Evolutionary conservation across 1,140 invertebrate species (phyloP).

Genomic region (Drosophila pandora): DNA sequence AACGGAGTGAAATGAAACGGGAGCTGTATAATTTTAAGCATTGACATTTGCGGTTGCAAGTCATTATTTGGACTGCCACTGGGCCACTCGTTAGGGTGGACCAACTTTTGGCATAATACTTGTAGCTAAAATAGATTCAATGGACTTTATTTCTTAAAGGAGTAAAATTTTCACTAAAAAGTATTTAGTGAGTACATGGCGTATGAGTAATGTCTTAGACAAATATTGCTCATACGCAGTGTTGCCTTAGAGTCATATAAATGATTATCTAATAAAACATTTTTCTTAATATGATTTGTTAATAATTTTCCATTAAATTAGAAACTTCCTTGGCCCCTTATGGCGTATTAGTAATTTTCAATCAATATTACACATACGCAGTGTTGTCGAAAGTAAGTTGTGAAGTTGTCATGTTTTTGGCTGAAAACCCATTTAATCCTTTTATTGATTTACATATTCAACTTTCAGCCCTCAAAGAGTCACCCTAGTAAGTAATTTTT

Average conservation of each 20-base stretch:
- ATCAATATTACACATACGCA: background rate
- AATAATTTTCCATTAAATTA: background rate
- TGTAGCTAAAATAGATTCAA: background rate
- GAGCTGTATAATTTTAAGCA: slow-evolving; percentile 80
- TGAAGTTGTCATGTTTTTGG: background rate
- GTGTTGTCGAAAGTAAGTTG: background rate
- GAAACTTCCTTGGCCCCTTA: background rate
- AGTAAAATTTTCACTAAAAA: background rate
- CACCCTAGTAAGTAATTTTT: slow-evolving; percentile 5
- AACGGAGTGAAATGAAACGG: slow-evolving; percentile 49
- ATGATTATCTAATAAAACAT: background rate
- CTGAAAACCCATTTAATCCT: background rate
- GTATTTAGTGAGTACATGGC: background rate
- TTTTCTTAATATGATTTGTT: background rate
- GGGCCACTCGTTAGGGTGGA: slow-evolving; percentile 23
- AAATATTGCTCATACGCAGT: slow-evolving; percentile 1
- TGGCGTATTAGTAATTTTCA: background rate
- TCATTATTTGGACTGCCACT: slow-evolving; percentile 67
- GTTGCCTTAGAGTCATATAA: background rate
- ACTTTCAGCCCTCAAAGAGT: slow-evolving; percentile 3
- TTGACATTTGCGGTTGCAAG: slow-evolving; percentile 80
- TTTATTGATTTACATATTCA: background rate
- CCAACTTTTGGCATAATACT: background rate
- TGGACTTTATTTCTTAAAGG: background rate
- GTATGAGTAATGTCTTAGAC: background rate